Conservation (phyloP, 2,797 vertebrate genomes). For the Salmo trutta region DNA sequence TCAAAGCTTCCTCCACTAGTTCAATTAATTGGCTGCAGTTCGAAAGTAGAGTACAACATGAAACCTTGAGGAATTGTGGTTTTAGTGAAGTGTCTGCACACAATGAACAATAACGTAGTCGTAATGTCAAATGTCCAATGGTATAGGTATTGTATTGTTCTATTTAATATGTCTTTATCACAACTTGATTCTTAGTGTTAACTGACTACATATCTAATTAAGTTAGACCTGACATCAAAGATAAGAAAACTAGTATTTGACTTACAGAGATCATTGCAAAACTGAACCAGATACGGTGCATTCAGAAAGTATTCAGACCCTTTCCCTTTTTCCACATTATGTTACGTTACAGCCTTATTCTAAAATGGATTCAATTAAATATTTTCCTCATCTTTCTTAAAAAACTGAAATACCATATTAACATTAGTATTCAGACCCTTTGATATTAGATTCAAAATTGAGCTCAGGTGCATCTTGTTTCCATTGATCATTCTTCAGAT, state of each 20-base stretch:
- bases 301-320: too few species aligned
- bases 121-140: background rate
- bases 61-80: background rate
- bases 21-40: background rate
- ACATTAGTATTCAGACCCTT: too few species aligned
- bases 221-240: background rate
- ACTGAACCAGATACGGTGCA: background rate
- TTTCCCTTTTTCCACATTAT: too few species aligned
- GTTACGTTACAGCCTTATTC: background rate
- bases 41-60: background rate
- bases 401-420: too few species aligned
- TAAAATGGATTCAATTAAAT: too few species aligned
- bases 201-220: background rate
- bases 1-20: background rate
- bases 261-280: background rate
- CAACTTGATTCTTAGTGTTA: background rate
- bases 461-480: too few species aligned
- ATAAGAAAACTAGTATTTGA: background rate
- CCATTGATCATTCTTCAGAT: too few species aligned
- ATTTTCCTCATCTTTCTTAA: too few species aligned
- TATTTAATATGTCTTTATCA: background rate
- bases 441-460: too few species aligned
- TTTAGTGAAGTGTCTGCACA: background rate
- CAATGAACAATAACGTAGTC: background rate
- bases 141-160: background rate